Evolutionary conservation across 2,113 vertebrate genomes (phyloP).

Genomic region (Crotophaga sulcirostris): DNA sequence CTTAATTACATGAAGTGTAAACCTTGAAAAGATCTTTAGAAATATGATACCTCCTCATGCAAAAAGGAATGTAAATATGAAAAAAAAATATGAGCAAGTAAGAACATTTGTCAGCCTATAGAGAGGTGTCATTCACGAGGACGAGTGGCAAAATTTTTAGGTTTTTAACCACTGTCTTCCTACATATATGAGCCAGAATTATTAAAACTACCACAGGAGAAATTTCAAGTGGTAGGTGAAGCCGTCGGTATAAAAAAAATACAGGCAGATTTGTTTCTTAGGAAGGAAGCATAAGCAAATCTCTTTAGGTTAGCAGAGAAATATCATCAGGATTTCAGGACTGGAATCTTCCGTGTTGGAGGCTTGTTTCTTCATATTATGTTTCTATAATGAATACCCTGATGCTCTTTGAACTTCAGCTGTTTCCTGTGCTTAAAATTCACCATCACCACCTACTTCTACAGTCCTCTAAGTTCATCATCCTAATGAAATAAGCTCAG

Average conservation of each 20-base stretch:
- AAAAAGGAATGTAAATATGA: not conserved
- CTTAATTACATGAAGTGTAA: not conserved
- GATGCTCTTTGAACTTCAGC: not conserved
- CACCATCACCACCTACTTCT: not conserved
- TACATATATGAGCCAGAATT: not conserved
- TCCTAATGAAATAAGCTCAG: slow-evolving; percentile 3
- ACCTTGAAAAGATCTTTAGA: not conserved
- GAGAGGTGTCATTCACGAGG: not conserved
- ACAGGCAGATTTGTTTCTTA: not conserved
- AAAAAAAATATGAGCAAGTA: not conserved
- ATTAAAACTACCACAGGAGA: not conserved
- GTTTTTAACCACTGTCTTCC: not conserved
- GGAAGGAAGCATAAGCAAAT: not conserved
- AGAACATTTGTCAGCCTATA: not conserved
- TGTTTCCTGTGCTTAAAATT: slow-evolving; percentile 35
- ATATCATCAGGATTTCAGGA: not conserved
- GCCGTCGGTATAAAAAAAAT: not conserved
- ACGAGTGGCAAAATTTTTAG: not conserved
- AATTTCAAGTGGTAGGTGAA: not conserved
- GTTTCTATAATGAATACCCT: not conserved
- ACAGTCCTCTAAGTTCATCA: not conserved
- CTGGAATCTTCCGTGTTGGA: not conserved
- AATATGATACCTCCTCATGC: not conserved
- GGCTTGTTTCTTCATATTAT: not conserved
- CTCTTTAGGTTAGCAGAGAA: not conserved